A percentile compares a stretch with the other conserved stretches of the same genome.
Conservation (phyloP, 2,888 invertebrate genomes). For the Callyntrura guangdongensis region DNA sequence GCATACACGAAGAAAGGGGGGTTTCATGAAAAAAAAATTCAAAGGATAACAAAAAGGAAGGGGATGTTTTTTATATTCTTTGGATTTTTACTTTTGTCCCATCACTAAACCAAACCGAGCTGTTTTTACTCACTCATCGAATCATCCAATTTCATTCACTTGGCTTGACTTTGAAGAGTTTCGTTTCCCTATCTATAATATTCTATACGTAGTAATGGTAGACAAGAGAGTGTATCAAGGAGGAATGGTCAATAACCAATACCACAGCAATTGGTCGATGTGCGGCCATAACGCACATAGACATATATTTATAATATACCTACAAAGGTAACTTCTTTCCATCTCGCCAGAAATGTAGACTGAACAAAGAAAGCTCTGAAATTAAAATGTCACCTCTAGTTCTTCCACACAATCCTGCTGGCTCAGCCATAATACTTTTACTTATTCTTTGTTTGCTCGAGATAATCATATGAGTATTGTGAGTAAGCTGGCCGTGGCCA, state of each 20-base stretch:
- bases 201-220: no score
- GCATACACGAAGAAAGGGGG: conserved; percentile 56
- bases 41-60: conserved; percentile 26
- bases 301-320: background rate
- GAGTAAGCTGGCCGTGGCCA: background rate
- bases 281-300: background rate
- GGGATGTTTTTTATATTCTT: conserved; percentile 53
- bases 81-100: conserved; percentile 36
- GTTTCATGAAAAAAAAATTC: conserved; percentile 49
- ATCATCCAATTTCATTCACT: conserved; percentile 67
- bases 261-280: background rate
- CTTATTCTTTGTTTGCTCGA: background rate
- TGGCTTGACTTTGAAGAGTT: conserved; percentile 57
- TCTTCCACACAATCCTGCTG: background rate
- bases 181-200: conserved; percentile 12
- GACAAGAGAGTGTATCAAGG: background rate
- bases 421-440: conserved; percentile 38
- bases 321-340: no score
- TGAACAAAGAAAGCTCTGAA: background rate
- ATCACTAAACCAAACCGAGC: conserved; percentile 33
- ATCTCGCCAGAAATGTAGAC: background rate
- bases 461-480: conserved; percentile 6
- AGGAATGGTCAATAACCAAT: background rate
- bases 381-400: conserved; percentile 46
- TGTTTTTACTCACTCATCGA: conserved; percentile 65